Evolutionary conservation across 2,113 vertebrate genomes (phyloP).

Genomic region (Probosciger aterrimus): DNA sequence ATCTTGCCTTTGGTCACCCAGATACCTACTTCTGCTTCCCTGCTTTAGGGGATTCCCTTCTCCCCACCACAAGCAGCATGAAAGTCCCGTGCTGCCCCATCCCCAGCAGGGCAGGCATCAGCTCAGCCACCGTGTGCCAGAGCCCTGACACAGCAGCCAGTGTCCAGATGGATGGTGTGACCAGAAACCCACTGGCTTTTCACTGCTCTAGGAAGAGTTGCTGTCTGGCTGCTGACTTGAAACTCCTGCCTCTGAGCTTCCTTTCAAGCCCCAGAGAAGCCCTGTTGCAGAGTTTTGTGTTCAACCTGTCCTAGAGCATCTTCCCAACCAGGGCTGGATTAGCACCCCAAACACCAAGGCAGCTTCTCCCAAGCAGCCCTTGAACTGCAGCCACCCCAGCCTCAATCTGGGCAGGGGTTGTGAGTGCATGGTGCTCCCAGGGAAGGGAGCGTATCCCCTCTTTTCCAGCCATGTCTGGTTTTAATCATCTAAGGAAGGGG

Average conservation of each 20-base stretch:
- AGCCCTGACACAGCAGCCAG: neutral
- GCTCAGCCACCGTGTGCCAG: neutral
- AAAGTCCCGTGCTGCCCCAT: neutral
- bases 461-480: neutral
- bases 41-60: neutral
- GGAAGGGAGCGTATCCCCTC: neutral
- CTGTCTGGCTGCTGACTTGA: neutral
- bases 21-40: neutral
- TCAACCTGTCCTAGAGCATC: neutral
- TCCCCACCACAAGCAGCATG: accelerated
- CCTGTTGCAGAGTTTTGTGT: neutral
- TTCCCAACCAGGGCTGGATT: neutral
- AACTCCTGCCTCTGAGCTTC: neutral
- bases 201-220: neutral
- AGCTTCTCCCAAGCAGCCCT: neutral
- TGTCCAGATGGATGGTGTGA: neutral
- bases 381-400: neutral
- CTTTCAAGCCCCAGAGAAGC: neutral
- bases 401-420: neutral
- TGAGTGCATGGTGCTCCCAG: neutral
- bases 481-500: accelerated
- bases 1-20: neutral
- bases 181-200: neutral
- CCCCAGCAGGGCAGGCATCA: neutral
- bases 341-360: neutral